phyloP scores from a whole-genome alignment of 2,113 vertebrate genomes.

The Acrocephalus arundinaceus region DNA sequence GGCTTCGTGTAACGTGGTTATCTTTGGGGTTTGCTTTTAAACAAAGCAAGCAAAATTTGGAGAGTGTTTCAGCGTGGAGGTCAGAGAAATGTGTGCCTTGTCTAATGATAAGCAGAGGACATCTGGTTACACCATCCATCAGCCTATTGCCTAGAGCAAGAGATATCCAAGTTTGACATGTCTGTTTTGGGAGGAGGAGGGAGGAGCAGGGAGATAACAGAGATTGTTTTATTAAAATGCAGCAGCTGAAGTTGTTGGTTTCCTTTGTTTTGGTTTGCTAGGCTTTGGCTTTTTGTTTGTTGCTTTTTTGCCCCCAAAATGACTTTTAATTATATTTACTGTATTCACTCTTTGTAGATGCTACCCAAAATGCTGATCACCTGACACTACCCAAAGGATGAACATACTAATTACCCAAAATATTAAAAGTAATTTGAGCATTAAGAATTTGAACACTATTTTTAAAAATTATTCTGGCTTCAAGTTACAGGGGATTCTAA shows the following conservation, averaged over 20 bases:
- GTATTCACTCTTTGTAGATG: neutral
- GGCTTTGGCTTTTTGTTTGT: neutral
- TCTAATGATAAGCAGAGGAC: slow-evolving; percentile 55
- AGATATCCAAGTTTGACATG: slow-evolving; percentile 46
- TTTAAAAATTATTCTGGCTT: neutral
- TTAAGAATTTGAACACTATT: neutral
- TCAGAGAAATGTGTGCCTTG: neutral
- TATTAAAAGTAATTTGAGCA: neutral
- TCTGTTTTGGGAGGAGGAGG: neutral
- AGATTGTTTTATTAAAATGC: neutral
- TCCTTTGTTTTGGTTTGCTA: neutral
- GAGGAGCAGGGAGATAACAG: neutral
- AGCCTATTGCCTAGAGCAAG: slow-evolving; percentile 24
- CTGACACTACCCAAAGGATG: neutral
- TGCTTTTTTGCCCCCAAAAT: fast-evolving
- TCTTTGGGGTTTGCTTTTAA: neutral
- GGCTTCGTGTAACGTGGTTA: neutral
- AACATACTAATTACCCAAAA: neutral
- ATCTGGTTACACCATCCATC: slow-evolving; percentile 32
- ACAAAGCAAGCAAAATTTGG: neutral
- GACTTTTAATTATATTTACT: neutral
- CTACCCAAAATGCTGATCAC: neutral
- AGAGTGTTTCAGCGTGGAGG: neutral
- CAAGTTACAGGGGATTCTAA: neutral
- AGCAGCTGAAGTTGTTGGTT: neutral